Base-by-base conservation (phyloP, 1,140 invertebrate genomes). In the Orius laevigatus region DNA sequence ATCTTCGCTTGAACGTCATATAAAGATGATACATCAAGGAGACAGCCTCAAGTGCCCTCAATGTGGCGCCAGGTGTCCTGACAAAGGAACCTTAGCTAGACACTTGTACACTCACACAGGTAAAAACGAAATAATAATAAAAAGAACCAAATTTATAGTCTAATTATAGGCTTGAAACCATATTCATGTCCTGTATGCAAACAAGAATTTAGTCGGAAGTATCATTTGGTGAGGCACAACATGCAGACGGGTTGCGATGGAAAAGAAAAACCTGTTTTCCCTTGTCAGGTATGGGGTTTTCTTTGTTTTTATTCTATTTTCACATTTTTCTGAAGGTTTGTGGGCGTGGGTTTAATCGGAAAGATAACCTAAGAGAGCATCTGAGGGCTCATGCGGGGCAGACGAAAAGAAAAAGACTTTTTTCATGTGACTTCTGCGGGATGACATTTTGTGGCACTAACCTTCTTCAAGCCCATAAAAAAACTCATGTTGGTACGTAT, bases 311-410 rank as follows among this genome's bases (percentile, higher is more conserved):
- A 8, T 34, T 34, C 38, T 8, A 14, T 15, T 40, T 8, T 40
- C 14, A 40, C 16, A 6, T 16, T 11, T 14, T 42, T 14, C 5
- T 3, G 16, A 59, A 82, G 73, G 77, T 82, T 16, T 87, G 83
- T 56, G 68, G 72, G 11, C 76, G 78, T 58, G 64, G 69, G 14
- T 86, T 84, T 55, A 75, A 74, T 40, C 71, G 81, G n/a, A 78
- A 81, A 57, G 80, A 83, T 59, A 84, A 84, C 63, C 63, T 84
- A 45, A 68, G 78, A 10, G 78, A 81, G 53, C 83, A 87, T 68
- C 63, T 84, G 14, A 70, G 79, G 48, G 73, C 70, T 36, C 82
- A 87, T 60, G 70, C 78, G 25, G 78, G 79, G 6, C 70, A 74
- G 53, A 67, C 70, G 9, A 72, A 74, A 14, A 68, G 73, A 48